Evolutionary conservation across 2,113 vertebrate genomes (phyloP).

Genomic region (Paradoxurus hermaphroditus): DNA sequence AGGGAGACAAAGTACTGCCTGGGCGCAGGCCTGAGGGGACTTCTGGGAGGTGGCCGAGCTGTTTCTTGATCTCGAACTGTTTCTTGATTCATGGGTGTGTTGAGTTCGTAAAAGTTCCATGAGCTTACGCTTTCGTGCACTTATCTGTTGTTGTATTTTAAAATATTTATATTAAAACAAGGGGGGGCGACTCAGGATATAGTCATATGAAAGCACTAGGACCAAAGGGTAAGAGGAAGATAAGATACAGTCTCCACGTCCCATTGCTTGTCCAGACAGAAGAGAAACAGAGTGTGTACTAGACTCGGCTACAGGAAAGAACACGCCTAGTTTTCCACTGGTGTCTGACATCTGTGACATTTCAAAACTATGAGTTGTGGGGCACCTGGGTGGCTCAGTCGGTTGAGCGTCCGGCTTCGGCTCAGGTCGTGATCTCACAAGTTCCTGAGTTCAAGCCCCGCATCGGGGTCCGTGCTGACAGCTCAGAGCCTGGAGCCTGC

Average conservation of each 20-base stretch:
- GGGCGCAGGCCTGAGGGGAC: background rate
- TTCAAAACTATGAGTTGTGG: background rate
- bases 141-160: background rate
- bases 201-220: background rate
- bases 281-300: background rate
- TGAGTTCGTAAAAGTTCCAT: background rate
- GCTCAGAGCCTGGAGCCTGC: too few species aligned
- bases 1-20: too few species aligned
- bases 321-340: background rate
- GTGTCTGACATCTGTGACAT: background rate
- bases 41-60: background rate
- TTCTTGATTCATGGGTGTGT: background rate
- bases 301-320: background rate
- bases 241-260: background rate
- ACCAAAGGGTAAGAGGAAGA: background rate
- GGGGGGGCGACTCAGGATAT: background rate
- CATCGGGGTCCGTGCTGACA: too few species aligned
- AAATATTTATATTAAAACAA: background rate
- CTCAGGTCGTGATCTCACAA: too few species aligned
- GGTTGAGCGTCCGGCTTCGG: too few species aligned
- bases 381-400: too few species aligned
- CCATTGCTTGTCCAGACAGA: background rate
- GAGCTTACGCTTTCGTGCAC: background rate
- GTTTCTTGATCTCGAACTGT: background rate
- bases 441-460: too few species aligned